Evolutionary conservation across 2,113 vertebrate species (phyloP), one percentile per base, ranked within the genome.

Genomic region (Perca fluviatilis): DNA sequence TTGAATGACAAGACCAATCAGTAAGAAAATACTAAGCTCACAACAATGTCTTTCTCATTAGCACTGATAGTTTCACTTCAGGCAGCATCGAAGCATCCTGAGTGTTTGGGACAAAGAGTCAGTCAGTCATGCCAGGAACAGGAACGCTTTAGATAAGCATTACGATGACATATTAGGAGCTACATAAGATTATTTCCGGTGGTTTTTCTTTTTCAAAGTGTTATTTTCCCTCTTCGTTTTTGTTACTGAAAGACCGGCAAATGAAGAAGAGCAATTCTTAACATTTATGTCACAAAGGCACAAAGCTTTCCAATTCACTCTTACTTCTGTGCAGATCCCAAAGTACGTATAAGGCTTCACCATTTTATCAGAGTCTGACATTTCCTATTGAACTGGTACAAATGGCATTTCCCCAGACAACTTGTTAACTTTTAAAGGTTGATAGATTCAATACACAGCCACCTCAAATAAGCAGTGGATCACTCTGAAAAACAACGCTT

Each of bases 391-490:
- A 93, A 94, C 93, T 94, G 88, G 94, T 91, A 91, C 95, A 97
- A 97, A 96, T 96, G 87, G 74, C 94, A 97, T 96, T 89, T 96
- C 94, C 94, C 94, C 89, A 95, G 96, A 94, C 92, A 95, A 91
- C 93, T 97, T 93, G 89, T 97, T 97, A 97, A 97, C 95, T 97
- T 96, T 97, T 96, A 95, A 93, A 95, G 97, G 91, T 94, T 96
- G 93, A 95, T 95, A 92, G 94, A 94, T 94, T 94, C 91, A 86
- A 93, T 94, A 90, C 87, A 88, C 79, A 90, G 56, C 77, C 50
- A 86, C 86, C 82, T 90, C 89, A 91, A 93, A 93, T 89, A 92
- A 90, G 94, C 89, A 87, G 90, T 89, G 93, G 92, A 91, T 95
- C 91, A 91, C 80, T 80, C 77, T 75, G 88, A 92, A 93, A 95